These are phyloP conservation scores for Halocynthia aurantium DNA, from an alignment of 23 tunicate genomes.

Conservation along the genomic window DNA sequence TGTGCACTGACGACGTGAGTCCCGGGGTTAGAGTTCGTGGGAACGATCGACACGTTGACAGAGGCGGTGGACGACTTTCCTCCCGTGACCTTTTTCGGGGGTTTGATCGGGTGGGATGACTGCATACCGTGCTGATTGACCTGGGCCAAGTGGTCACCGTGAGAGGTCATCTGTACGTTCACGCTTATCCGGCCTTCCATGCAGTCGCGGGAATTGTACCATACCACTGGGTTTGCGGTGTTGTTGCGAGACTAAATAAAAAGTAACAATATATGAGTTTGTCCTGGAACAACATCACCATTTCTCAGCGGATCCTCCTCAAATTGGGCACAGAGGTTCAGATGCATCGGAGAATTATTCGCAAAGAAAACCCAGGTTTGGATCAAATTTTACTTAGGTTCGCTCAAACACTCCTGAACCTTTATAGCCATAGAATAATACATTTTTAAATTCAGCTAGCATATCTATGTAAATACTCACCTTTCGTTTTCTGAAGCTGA, in stretches of 20 bases:
- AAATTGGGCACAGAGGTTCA: too few species aligned
- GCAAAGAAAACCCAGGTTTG: too few species aligned
- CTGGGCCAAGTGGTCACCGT: constrained; percentile 18
- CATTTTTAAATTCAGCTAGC: too few species aligned
- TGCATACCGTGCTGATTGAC: constrained; percentile 11
- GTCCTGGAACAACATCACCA: too few species aligned
- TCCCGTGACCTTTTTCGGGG: constrained; percentile 2
- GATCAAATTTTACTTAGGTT: too few species aligned
- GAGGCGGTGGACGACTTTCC: constrained; percentile 19
- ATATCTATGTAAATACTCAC: constrained; percentile 8
- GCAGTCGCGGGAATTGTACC: too few species aligned
- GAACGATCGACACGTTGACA: constrained; percentile 44
- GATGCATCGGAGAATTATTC: too few species aligned
- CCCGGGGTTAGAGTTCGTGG: constrained; percentile 18
- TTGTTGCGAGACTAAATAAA: constrained; percentile 35
- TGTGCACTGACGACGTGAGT: constrained; percentile 2
- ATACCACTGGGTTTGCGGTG: constrained; percentile 3
- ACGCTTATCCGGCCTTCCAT: constrained; percentile 3
- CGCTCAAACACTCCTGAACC: too few species aligned
- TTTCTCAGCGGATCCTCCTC: too few species aligned
- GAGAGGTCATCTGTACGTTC: constrained; percentile 47
- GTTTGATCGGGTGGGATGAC: not conserved
- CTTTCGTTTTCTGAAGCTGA: constrained; percentile 32
- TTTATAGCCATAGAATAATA: too few species aligned
- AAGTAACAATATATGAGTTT: not conserved